A percentile compares a stretch with the other conserved stretches of the same genome.
Conservation (phyloP, 2,888 invertebrate genomes). For the Epirrhoe alternata region DNA sequence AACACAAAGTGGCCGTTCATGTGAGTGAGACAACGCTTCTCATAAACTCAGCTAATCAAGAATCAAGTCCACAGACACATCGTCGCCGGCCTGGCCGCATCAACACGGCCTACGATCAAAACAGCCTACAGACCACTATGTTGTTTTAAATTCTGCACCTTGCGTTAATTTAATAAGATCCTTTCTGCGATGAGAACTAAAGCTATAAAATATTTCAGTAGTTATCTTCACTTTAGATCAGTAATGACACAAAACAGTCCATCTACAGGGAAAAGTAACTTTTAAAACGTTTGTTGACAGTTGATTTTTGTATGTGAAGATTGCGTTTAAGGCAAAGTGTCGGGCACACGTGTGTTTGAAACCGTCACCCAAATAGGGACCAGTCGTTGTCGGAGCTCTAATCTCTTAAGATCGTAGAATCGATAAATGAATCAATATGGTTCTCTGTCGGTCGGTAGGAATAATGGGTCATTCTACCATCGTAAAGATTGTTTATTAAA, state of each 20-base stretch:
- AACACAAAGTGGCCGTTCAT: constrained; percentile 29
- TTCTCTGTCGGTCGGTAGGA: constrained; percentile 54
- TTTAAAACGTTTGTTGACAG: constrained; percentile 41
- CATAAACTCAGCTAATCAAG: constrained; percentile 75
- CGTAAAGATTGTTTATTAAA: neutral
- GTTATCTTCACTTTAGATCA: constrained; percentile 54
- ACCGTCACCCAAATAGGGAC: constrained; percentile 79
- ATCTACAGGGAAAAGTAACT: constrained; percentile 43
- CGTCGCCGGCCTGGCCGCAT: constrained; percentile 78
- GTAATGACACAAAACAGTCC: constrained; percentile 56
- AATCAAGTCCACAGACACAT: constrained; percentile 75
- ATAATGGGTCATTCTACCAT: constrained; percentile 48
- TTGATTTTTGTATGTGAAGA: constrained; percentile 47
- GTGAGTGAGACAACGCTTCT: constrained; percentile 26
- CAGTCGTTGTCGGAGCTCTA: constrained; percentile 60
- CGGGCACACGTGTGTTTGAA: constrained; percentile 77
- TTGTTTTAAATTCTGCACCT: constrained; percentile 44
- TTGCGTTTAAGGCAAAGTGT: constrained; percentile 61
- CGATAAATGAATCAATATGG: constrained; percentile 70
- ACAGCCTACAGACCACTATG: constrained; percentile 50
- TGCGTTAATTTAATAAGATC: constrained; percentile 46
- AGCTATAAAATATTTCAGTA: constrained; percentile 65
- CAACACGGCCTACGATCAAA: constrained; percentile 53
- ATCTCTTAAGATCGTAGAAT: constrained; percentile 71
- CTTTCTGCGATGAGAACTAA: constrained; percentile 43